Percentiles rank a stretch among this genome's conserved stretches.
phyloP scores from a whole-genome alignment of 2,113 vertebrate species.

The Pterophyllum scalare region DNA sequence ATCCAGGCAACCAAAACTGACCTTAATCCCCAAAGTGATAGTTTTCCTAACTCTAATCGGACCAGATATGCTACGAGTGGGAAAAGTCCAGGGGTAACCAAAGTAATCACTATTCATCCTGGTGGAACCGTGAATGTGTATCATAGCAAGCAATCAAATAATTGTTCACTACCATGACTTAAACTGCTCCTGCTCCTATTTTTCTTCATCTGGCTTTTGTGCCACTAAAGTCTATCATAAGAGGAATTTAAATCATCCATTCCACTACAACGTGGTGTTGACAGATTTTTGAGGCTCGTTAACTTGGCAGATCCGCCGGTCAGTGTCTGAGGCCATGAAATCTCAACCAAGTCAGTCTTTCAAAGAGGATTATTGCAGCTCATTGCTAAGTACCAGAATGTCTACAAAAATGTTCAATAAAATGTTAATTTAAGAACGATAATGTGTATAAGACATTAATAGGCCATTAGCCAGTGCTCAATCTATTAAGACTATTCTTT shows the following conservation, averaged over 20 bases:
- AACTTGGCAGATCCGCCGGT: conserved; percentile 12
- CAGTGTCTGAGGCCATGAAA: not conserved
- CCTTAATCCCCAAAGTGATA: fast-evolving
- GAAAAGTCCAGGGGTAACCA: no score
- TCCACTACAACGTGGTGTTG: not conserved
- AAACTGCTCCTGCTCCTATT: conserved; percentile 10
- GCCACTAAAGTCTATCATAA: conserved; percentile 25
- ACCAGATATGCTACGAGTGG: no score
- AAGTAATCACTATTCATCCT: no score
- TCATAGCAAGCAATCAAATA: no score
- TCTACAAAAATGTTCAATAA: not conserved
- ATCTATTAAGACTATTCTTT: conserved; percentile 16
- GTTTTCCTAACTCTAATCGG: not conserved
- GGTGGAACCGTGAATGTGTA: no score
- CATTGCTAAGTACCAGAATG: not conserved
- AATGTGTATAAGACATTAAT: conserved; percentile 11
- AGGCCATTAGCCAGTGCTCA: conserved; percentile 4
- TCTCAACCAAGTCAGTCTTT: fast-evolving
- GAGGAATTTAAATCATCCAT: conserved; percentile 17
- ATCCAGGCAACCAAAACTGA: not conserved
- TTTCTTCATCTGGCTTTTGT: not conserved
- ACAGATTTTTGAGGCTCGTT: conserved; percentile 19
- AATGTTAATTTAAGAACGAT: conserved; percentile 13
- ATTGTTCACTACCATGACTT: no score
- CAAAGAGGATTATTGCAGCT: not conserved